A percentile compares a stretch with the other conserved stretches of the same genome.
phyloP scores from a whole-genome alignment of 2,797 vertebrate genomes.

The Neosilurus mollespiculum region DNA sequence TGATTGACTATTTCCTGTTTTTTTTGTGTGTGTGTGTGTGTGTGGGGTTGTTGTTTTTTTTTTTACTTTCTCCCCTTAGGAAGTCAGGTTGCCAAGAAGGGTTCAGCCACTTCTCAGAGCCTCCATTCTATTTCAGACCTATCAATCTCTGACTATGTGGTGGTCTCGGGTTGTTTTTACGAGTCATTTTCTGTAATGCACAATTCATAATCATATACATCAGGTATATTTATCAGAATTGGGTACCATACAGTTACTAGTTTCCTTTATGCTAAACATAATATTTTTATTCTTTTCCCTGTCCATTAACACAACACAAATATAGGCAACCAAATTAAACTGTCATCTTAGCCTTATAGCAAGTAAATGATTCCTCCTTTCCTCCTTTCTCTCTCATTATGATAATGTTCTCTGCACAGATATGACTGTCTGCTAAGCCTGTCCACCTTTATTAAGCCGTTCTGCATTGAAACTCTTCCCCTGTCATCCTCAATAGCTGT shows the following conservation, averaged over 20 bases:
- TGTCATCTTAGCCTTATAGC: constrained; percentile 11
- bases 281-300: constrained; percentile 18
- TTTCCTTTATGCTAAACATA: not conserved
- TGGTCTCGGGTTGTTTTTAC: not conserved
- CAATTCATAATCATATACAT: not conserved
- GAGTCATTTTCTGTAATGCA: not conserved
- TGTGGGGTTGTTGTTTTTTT: too few relatives aligned
- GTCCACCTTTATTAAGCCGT: constrained; percentile 37
- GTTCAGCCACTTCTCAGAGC: not conserved
- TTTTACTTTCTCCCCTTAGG: not conserved
- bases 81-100: constrained; percentile 16
- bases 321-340: constrained; percentile 16
- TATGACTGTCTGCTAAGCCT: constrained; percentile 37
- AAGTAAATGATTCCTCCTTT: not conserved
- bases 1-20: constrained; percentile 33
- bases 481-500: constrained; percentile 38
- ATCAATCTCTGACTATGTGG: not conserved
- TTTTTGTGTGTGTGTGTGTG: too few relatives aligned
- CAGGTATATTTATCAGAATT: not conserved
- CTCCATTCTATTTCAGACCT: not conserved
- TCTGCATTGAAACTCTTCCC: constrained; percentile 34
- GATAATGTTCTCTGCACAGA: constrained; percentile 29
- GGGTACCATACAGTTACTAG: not conserved
- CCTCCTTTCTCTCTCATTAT: constrained; percentile 20
- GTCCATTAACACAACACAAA: not conserved